A percentile compares a stretch with the other conserved stretches of the same genome.
Evolutionary conservation across 2,888 invertebrate species (phyloP).

Genomic region (Pristionchus fissidentatus): DNA sequence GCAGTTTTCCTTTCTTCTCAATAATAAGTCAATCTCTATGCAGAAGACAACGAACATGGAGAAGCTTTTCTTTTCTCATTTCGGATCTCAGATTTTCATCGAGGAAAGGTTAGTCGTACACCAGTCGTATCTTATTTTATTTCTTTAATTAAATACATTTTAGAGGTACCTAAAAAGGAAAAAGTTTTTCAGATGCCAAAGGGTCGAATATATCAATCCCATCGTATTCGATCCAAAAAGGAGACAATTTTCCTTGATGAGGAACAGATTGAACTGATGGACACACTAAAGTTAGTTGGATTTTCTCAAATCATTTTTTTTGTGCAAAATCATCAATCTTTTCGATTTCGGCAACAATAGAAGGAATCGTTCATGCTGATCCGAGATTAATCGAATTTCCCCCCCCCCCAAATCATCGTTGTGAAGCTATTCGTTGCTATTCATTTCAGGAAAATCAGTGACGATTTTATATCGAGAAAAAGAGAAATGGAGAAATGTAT

Average conservation of each 20-base stretch:
- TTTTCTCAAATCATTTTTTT: not conserved
- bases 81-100: too few relatives aligned
- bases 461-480: not conserved
- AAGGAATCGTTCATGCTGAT: too few relatives aligned
- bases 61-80: too few relatives aligned
- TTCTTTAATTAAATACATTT: not conserved
- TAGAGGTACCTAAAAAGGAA: not conserved
- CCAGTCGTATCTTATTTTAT: not conserved
- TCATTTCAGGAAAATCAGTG: not conserved
- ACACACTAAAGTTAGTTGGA: not conserved
- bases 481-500: not conserved
- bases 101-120: too few relatives aligned
- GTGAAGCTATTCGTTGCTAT: too few relatives aligned
- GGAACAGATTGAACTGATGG: not conserved
- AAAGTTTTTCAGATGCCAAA: not conserved
- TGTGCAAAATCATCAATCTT: not conserved
- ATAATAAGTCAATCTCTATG: not conserved
- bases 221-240: not conserved
- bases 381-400: too few relatives aligned
- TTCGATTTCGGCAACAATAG: too few relatives aligned
- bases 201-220: not conserved
- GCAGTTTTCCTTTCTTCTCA: not conserved
- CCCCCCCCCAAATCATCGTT: too few relatives aligned
- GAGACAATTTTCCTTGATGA: not conserved
- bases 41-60: not conserved